Base-by-base conservation (phyloP, 2,888 invertebrate species). In the Cylloceria caligata region DNA sequence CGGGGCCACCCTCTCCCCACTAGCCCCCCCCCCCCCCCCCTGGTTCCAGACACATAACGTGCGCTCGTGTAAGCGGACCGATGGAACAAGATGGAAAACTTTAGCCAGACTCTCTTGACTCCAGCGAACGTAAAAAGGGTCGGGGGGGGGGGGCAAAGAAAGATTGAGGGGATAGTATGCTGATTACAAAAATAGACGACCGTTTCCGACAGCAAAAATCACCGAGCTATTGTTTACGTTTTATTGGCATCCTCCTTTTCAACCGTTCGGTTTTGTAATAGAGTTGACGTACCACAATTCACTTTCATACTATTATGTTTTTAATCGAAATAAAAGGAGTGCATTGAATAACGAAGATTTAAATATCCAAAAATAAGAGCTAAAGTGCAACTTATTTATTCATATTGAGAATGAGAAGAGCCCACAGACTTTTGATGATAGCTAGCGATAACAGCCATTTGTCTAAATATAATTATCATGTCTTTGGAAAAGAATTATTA, bases 111-210 rank as follows among this genome's bases (percentile, higher is more conserved):
- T 65, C 21, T 64, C 16, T 67, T 34, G n/a, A 36, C 55, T 72
- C 71, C 60, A 47, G 73, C 34, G 5, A 13, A 13, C 19, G 57
- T 34, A 34, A 13, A 49, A 55, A 42, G 13, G n/a, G 42, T 11
- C 19, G 19, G 39, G n/a, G 16, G 21, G 9, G 36, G 24, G 64
- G 13, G 13, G 9, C 7, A 19, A 65, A 60, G 19, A 19, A 21
- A 11, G 39, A 27, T 11, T 30, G 60, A 21, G 21, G 9, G 57
- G 65, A 67, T 68, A 30, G 57, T 62, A 64, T 68, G 72, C 80
- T 83, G 83, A 85, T 84, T 78, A 85, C 87, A 78, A 86, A 88
- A 89, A 89, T 89, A 88, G 87, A 86, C 69, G 47, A 64, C 73
- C 69, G 79, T 81, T 85, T 80, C 80, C 83, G 85, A 72, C 84